Percentiles rank a stretch among this genome's conserved stretches.
Conservation (phyloP, 1,140 invertebrate genomes). For the Trachymyrmex septentrionalis region DNA sequence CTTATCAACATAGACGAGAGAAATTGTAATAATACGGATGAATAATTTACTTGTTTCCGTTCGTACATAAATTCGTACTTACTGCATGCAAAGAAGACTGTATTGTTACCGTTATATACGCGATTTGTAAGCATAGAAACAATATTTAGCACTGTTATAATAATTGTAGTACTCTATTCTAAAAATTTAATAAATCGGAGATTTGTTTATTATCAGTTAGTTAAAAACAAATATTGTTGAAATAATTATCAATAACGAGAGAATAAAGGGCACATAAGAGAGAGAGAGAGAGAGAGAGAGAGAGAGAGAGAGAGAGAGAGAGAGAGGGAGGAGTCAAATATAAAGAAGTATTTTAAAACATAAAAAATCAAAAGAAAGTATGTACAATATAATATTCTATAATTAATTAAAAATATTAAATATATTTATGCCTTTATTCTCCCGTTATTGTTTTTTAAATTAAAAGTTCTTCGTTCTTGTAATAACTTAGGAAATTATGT, state of each 20-base stretch:
- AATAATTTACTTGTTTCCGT: conserved; percentile 18
- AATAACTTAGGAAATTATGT: not conserved
- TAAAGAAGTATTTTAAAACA: no score
- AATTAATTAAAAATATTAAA: no score
- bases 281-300: no score
- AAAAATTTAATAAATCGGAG: not conserved
- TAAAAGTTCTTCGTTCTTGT: no score
- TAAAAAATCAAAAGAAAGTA: no score
- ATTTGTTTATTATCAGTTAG: not conserved
- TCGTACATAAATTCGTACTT: not conserved
- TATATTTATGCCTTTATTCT: no score
- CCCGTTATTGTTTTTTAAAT: no score
- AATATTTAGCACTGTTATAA: not conserved
- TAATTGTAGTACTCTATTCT: not conserved
- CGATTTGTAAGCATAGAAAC: not conserved
- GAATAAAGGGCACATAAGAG: no score
- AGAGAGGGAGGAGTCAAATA: no score
- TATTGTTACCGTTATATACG: not conserved
- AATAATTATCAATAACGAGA: not conserved
- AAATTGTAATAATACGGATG: not conserved
- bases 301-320: no score
- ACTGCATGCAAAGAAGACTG: not conserved
- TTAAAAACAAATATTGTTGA: not conserved
- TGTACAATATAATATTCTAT: no score
- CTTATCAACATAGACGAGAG: not conserved